Evolutionary conservation across 2,113 vertebrate species (phyloP).

Genomic region (Dissostichus mawsoni): DNA sequence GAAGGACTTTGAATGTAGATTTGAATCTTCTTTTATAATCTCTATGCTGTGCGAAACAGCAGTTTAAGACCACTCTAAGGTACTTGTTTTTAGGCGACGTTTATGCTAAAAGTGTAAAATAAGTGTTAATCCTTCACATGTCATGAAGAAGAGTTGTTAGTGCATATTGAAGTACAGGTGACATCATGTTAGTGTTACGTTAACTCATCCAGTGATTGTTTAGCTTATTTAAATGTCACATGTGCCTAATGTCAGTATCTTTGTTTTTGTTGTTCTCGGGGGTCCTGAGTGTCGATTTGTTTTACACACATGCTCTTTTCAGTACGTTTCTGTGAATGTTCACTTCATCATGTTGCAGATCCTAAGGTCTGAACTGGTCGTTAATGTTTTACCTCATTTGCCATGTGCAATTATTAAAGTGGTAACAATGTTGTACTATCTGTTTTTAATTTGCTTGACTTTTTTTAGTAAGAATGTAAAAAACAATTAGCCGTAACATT

Average conservation of each 20-base stretch:
- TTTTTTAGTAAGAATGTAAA: no score
- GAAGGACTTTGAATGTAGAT: constrained; percentile 49
- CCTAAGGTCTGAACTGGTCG: background rate
- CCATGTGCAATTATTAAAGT: constrained; percentile 46
- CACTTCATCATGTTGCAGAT: background rate
- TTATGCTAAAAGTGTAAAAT: background rate
- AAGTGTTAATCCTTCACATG: background rate
- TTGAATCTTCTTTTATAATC: background rate
- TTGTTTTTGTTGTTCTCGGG: background rate
- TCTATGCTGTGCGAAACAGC: background rate
- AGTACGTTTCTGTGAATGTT: background rate
- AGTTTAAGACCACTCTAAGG: background rate
- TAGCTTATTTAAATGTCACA: background rate
- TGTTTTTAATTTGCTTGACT: background rate
- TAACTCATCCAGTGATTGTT: constrained; percentile 8
- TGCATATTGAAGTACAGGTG: background rate
- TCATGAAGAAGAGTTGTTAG: background rate
- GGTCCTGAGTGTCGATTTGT: background rate
- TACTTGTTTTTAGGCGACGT: background rate
- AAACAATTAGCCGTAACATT: no score
- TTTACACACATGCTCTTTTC: background rate
- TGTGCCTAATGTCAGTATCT: background rate
- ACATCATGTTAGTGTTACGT: background rate
- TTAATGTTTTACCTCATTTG: constrained; percentile 38
- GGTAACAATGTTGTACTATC: no score